A percentile compares a stretch with the other conserved stretches of the same genome.
These are phyloP conservation scores for Sturnira hondurensis DNA, from an alignment of 2,113 vertebrate species.

Conservation along the genomic window DNA sequence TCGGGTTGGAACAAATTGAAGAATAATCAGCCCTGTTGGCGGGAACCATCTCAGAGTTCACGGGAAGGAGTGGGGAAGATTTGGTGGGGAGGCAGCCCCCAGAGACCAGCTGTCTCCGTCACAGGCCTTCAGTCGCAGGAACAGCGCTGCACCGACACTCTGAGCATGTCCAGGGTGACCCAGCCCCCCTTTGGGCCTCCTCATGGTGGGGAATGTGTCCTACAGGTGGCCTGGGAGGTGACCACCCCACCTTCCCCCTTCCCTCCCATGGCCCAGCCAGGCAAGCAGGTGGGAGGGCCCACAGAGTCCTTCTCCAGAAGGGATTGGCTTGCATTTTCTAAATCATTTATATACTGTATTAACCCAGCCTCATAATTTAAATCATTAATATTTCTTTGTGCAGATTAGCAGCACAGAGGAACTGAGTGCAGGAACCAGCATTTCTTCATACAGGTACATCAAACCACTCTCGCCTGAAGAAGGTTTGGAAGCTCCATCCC, in stretches of 20 bases:
- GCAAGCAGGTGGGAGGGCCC: conserved; percentile 39
- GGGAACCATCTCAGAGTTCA: conserved; percentile 19
- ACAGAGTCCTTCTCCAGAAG: conserved; percentile 11
- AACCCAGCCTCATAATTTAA: conserved; percentile 65
- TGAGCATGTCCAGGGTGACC: not conserved
- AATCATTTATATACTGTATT: conserved; percentile 73
- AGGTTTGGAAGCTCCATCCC: not conserved
- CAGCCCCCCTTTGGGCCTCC: not conserved
- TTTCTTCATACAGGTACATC: conserved; percentile 25
- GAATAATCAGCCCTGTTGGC: conserved; percentile 49
- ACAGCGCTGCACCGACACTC: rapidly evolving
- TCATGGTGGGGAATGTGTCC: rapidly evolving
- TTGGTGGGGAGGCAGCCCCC: rapidly evolving
- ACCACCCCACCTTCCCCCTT: not conserved
- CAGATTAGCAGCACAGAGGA: conserved; percentile 66
- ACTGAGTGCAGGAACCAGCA: conserved; percentile 47
- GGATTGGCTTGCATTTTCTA: conserved; percentile 68
- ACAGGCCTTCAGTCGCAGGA: rapidly evolving
- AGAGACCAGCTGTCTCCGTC: rapidly evolving
- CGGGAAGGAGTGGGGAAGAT: not conserved
- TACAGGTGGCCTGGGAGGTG: not conserved
- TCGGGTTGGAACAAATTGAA: conserved; percentile 78
- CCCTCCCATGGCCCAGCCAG: not conserved
- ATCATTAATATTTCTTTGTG: conserved; percentile 71
- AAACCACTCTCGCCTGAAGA: not conserved